Conservation (phyloP, 2,113 vertebrate genomes). For the Ovis canadensis region DNA sequence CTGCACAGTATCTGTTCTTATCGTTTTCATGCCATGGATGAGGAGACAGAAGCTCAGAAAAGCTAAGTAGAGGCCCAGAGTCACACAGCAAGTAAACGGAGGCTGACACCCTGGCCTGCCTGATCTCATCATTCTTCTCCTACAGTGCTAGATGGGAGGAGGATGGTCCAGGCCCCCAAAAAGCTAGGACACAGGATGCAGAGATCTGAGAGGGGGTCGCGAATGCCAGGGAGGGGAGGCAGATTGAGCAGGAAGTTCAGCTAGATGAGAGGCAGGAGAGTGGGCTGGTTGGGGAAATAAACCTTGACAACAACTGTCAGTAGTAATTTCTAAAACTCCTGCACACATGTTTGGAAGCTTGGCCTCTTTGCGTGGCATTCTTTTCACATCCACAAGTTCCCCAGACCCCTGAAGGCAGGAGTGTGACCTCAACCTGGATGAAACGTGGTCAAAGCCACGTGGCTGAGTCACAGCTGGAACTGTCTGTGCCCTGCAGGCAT, state of each 20-base stretch:
- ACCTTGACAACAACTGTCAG: background rate
- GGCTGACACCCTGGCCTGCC: background rate
- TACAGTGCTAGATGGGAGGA: background rate
- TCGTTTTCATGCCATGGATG: background rate
- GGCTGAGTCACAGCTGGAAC: background rate
- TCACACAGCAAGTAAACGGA: background rate
- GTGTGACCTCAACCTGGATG: too few species aligned
- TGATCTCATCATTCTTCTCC: background rate
- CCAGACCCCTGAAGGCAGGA: background rate
- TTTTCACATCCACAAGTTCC: too few species aligned
- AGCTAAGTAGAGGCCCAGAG: background rate
- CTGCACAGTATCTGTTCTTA: background rate
- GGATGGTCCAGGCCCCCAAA: background rate
- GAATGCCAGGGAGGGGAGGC: background rate
- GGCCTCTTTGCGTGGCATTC: background rate
- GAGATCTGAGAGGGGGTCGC: background rate
- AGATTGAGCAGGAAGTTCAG: background rate
- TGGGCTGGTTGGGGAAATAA: background rate
- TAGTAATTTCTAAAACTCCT: background rate
- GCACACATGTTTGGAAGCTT: background rate
- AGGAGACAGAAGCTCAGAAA: background rate
- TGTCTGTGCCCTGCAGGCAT: background rate
- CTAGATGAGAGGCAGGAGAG: background rate
- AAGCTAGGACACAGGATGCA: background rate
- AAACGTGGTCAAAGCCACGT: background rate